Conservation (phyloP, 2,888 invertebrate species). For the Tetheella fluctuosa region DNA sequence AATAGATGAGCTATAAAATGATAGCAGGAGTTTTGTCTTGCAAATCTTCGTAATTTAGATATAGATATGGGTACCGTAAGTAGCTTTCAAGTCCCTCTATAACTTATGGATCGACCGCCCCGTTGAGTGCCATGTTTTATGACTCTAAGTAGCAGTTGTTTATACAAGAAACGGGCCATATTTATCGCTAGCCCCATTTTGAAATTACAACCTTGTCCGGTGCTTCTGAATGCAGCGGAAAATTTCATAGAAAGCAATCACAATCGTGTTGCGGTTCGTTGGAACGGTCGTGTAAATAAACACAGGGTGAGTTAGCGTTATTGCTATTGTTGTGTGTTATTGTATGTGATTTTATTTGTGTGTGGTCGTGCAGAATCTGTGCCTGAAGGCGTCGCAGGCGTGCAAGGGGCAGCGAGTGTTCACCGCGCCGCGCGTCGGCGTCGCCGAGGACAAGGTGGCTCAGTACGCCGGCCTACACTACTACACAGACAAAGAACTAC, state of each 20-base stretch:
- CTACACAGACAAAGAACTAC: constrained; percentile 96
- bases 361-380: constrained; percentile 94
- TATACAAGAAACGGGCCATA: constrained; percentile 11
- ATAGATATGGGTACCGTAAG: constrained; percentile 2
- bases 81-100: constrained; percentile 1
- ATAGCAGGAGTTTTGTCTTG: background rate
- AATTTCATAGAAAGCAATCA: constrained; percentile 54
- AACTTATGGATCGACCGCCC: constrained; percentile 7
- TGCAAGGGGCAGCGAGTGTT: constrained; percentile 93
- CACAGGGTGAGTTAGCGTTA: constrained; percentile 51
- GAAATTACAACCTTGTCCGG: constrained; percentile 34
- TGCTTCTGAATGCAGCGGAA: constrained; percentile 31
- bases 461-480: constrained; percentile 96
- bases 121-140: constrained; percentile 8
- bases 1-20: background rate
- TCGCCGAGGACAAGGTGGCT: constrained; percentile 95
- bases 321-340: constrained; percentile 53
- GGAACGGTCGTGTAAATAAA: constrained; percentile 55
- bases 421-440: constrained; percentile 93
- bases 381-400: constrained; percentile 93
- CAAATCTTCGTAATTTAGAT: constrained; percentile 1
- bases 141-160: constrained; percentile 5
- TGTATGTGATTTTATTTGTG: constrained; percentile 49
- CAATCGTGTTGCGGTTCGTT: constrained; percentile 43
- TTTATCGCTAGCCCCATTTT: constrained; percentile 26